Conservation (phyloP, 2,888 invertebrate species). For the Chalcis sispes region DNA sequence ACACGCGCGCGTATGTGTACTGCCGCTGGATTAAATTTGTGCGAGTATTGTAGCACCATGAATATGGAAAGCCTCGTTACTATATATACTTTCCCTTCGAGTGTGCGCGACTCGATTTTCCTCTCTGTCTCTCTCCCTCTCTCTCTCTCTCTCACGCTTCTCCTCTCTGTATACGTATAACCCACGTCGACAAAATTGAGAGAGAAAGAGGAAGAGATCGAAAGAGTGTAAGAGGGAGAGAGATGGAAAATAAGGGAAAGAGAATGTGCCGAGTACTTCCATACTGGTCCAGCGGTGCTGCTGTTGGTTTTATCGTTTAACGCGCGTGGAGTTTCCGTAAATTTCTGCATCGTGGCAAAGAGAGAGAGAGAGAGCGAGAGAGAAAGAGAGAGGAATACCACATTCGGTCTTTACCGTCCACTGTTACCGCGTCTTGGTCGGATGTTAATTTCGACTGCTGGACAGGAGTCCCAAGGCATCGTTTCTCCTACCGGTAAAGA, state of each 20-base stretch:
- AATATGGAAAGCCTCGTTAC: slow-evolving; percentile 74
- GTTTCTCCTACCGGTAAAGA: too few species aligned
- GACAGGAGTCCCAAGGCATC: too few species aligned
- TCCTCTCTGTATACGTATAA: slow-evolving; percentile 39
- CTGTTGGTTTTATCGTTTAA: slow-evolving; percentile 71
- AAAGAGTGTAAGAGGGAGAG: too few species aligned
- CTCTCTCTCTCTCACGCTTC: slow-evolving; percentile 47
- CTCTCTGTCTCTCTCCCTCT: slow-evolving; percentile 26
- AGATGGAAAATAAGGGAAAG: too few species aligned
- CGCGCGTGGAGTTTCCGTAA: slow-evolving; percentile 57
- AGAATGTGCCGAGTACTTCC: too few species aligned
- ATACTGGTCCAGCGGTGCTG: slow-evolving; percentile 37
- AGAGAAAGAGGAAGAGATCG: background rate
- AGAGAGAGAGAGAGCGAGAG: too few species aligned
- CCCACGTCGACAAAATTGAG: background rate
- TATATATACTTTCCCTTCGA: slow-evolving; percentile 59
- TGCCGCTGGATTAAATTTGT: slow-evolving; percentile 71
- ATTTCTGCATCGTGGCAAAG: too few species aligned
- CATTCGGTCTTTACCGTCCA: background rate
- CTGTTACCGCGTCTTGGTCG: slow-evolving; percentile 57
- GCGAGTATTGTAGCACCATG: slow-evolving; percentile 66
- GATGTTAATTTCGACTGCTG: slow-evolving; percentile 63
- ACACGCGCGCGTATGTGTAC: too few species aligned
- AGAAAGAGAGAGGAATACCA: background rate
- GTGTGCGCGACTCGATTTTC: slow-evolving; percentile 49